A percentile compares a stretch with the other conserved stretches of the same genome.
These are phyloP conservation scores for Orthosia gothica DNA, from an alignment of 2,888 invertebrate species.

Conservation along the genomic window DNA sequence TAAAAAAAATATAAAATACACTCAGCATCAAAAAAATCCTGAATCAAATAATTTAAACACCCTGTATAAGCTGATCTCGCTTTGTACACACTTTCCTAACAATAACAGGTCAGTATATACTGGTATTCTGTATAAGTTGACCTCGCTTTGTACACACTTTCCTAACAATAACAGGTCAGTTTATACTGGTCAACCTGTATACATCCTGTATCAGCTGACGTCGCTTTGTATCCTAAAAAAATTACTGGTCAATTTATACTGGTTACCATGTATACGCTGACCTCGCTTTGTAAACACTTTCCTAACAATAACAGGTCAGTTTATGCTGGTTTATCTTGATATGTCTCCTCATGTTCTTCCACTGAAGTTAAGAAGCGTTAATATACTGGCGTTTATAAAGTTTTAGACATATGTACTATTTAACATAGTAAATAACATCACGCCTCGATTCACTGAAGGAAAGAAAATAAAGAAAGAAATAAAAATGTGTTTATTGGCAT, in stretches of 20 bases:
- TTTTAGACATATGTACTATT: conserved; percentile 7
- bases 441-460: too few species aligned
- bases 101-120: background rate
- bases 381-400: conserved; percentile 18
- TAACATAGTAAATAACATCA: background rate
- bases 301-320: background rate
- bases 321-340: background rate
- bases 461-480: too few species aligned
- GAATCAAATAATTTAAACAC: too few species aligned
- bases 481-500: too few species aligned
- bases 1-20: background rate
- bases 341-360: background rate
- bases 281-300: background rate
- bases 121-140: background rate
- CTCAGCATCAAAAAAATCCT: too few species aligned
- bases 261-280: background rate
- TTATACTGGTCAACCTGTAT: background rate
- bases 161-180: background rate
- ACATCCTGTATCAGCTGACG: background rate
- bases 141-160: background rate
- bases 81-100: background rate
- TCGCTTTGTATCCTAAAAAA: background rate
- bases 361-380: conserved; percentile 6
- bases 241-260: background rate
- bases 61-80: background rate